phyloP scores from a whole-genome alignment of 2,113 vertebrate species.

The Montifringilla adamsi region DNA sequence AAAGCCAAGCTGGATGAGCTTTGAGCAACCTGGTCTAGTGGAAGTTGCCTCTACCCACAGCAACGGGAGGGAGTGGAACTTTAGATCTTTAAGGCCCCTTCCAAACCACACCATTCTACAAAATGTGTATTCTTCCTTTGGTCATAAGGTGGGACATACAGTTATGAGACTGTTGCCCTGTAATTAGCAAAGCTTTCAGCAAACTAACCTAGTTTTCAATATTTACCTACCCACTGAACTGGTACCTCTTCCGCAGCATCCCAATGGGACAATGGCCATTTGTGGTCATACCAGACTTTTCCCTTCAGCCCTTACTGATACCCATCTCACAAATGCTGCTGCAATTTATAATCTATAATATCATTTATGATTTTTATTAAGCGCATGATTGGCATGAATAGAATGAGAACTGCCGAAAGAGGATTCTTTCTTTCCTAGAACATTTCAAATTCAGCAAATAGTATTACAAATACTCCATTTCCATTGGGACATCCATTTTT shows the following conservation, averaged over 20 bases:
- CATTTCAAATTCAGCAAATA: neutral
- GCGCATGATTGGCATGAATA: neutral
- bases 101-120: neutral
- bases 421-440: neutral
- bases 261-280: neutral
- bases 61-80: fast-evolving
- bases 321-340: neutral
- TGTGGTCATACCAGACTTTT: neutral
- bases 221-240: neutral
- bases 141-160: neutral
- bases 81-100: neutral
- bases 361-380: neutral
- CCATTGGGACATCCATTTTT: neutral
- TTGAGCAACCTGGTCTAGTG: neutral
- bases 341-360: neutral
- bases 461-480: neutral
- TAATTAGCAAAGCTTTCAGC: neutral
- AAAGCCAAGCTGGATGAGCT: neutral
- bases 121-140: neutral
- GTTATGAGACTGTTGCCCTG: neutral
- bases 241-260: neutral
- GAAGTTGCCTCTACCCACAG: neutral
- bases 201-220: neutral
- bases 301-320: neutral
- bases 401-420: neutral